Evolutionary conservation across 1,140 invertebrate species (phyloP).

Genomic region (Eriosoma lanigerum): DNA sequence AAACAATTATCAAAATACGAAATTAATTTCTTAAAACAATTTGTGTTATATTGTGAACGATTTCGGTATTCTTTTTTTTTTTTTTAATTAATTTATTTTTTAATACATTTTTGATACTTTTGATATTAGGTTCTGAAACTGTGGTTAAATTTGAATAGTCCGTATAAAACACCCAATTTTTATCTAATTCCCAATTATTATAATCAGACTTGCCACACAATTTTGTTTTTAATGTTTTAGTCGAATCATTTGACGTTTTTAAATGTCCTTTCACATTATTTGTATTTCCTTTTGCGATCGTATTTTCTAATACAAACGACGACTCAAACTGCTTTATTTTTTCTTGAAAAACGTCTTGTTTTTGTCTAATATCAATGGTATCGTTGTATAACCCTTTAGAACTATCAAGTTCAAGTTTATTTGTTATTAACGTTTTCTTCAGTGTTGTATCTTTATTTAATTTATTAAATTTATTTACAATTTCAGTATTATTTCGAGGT

Average conservation of each 20-base stretch:
- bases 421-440: not conserved
- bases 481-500: not conserved
- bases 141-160: not conserved
- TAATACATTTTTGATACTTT: not conserved
- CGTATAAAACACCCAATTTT: slow-evolving; percentile 3
- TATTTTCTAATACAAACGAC: not conserved
- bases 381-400: not conserved
- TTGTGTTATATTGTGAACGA: not conserved
- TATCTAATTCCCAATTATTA: slow-evolving; percentile 41
- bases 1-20: not conserved
- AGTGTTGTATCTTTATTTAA: not conserved
- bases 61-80: not conserved
- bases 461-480: slow-evolving; percentile 13
- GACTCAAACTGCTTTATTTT: slow-evolving; percentile 28
- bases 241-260: not conserved
- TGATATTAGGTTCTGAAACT: too few relatives aligned
- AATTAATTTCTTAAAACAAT: not conserved
- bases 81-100: not conserved
- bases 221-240: not conserved
- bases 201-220: slow-evolving; percentile 10
- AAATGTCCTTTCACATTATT: not conserved
- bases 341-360: not conserved
- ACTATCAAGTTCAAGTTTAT: not conserved
- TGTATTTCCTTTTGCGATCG: not conserved
- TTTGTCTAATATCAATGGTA: not conserved